Evolutionary conservation across 2,113 vertebrate genomes (phyloP).

Genomic region (Ptyas mucosa): DNA sequence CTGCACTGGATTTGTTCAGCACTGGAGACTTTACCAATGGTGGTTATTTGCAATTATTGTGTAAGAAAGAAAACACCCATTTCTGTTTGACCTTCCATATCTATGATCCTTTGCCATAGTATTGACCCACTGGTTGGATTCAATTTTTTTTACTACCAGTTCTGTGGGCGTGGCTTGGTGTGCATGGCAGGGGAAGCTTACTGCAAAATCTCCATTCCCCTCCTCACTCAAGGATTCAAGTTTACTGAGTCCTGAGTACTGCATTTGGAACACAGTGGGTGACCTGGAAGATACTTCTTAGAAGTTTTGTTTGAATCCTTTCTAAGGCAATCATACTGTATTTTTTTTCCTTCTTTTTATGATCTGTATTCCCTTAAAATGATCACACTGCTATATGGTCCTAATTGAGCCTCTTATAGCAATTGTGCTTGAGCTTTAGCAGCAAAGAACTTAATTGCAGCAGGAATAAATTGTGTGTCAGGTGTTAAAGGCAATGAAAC

Average conservation of each 20-base stretch:
- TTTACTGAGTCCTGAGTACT: neutral
- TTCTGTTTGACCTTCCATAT: neutral
- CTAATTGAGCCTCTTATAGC: neutral
- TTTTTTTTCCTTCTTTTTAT: neutral
- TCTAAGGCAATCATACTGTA: neutral
- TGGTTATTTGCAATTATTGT: neutral
- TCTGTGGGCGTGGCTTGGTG: too few relatives aligned
- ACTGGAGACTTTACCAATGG: neutral
- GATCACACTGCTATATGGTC: neutral
- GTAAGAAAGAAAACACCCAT: neutral
- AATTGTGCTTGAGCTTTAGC: neutral
- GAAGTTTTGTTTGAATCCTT: neutral
- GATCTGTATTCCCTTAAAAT: neutral
- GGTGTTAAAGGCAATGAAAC: neutral
- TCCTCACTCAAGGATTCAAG: too few relatives aligned
- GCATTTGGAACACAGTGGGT: neutral
- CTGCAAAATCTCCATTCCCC: too few relatives aligned
- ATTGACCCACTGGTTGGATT: neutral
- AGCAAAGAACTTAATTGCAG: neutral
- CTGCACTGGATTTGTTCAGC: neutral
- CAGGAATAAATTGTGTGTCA: neutral
- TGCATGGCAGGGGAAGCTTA: too few relatives aligned
- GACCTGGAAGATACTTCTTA: neutral
- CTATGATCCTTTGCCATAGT: neutral
- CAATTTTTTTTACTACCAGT: too few relatives aligned